Evolutionary conservation across 2,113 vertebrate genomes (phyloP).

Genomic region (Macaca mulatta): DNA sequence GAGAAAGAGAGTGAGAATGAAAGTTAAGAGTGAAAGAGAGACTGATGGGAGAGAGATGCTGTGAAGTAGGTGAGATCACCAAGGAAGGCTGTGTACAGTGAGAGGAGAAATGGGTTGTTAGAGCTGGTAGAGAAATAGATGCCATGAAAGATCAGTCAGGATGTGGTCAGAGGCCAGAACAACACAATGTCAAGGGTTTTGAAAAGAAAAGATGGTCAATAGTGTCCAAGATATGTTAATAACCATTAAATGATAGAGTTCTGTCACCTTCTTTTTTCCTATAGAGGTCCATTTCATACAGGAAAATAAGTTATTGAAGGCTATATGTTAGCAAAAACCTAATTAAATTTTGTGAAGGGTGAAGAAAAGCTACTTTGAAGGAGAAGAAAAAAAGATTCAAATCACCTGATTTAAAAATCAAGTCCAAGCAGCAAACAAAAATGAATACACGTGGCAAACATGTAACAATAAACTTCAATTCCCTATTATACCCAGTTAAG

Average conservation of each 20-base stretch:
- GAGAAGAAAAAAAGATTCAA: not conserved
- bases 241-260: not conserved
- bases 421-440: not conserved
- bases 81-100: not conserved
- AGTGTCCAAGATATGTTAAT: not conserved
- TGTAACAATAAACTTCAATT: not conserved
- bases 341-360: not conserved
- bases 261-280: not conserved
- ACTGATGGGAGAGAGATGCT: not conserved
- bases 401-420: not conserved
- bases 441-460: not conserved
- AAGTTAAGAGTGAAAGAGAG: not conserved
- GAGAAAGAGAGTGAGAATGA: not conserved
- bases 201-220: not conserved
- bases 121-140: not conserved
- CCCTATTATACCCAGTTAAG: not conserved
- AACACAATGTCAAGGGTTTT: not conserved
- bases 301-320: conserved; percentile 54
- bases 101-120: not conserved
- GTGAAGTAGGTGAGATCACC: not conserved
- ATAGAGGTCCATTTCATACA: not conserved
- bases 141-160: not conserved
- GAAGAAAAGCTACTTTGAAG: conserved; percentile 14
- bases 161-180: not conserved
- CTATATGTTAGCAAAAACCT: not conserved